These are phyloP conservation scores for Idaea straminata DNA, from an alignment of 2,888 invertebrate genomes.

Conservation along the genomic window DNA sequence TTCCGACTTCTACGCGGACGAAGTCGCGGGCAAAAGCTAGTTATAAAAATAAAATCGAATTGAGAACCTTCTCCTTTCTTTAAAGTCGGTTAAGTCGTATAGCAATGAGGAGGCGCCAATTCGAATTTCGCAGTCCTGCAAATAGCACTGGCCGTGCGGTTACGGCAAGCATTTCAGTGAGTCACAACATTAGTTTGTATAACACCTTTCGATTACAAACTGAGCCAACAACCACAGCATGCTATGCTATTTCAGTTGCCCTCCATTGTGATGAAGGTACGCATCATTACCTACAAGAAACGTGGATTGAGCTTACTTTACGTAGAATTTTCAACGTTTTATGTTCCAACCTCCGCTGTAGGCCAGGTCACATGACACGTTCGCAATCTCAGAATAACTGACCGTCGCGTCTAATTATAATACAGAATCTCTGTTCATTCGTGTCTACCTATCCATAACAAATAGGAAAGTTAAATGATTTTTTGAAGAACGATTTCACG, in stretches of 20 bases:
- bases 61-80: neutral
- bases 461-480: conserved; percentile 16
- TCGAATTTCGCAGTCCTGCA: neutral
- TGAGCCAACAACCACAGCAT: neutral
- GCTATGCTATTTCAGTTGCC: conserved; percentile 6
- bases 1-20: too few species aligned
- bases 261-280: neutral
- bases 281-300: neutral
- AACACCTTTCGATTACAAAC: neutral
- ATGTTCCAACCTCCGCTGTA: conserved; percentile 34
- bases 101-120: neutral
- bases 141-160: neutral
- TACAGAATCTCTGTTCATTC: conserved; percentile 44
- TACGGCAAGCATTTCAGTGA: neutral
- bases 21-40: too few species aligned
- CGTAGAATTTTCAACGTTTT: conserved; percentile 19
- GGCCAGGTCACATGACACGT: conserved; percentile 62
- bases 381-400: conserved; percentile 70
- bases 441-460: conserved; percentile 23
- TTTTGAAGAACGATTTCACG: conserved; percentile 5
- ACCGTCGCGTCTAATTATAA: conserved; percentile 70
- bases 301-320: neutral
- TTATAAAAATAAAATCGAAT: too few species aligned
- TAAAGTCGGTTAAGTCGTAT: neutral
- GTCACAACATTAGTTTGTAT: neutral